Evolutionary conservation across 2,113 vertebrate genomes (phyloP).

Genomic region (Blennius ocellaris): DNA sequence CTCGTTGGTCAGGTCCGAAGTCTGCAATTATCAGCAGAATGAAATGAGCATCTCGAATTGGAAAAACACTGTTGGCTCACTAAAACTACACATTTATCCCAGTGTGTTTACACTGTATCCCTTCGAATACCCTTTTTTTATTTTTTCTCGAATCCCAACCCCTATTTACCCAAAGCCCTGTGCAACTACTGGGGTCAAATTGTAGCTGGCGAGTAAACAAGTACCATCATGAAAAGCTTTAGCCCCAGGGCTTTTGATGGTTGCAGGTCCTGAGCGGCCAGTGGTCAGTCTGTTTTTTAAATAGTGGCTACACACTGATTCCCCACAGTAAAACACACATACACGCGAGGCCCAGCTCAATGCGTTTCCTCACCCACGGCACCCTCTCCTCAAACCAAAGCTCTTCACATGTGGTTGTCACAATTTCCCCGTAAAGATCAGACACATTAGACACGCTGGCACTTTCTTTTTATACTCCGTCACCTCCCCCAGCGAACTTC

Average conservation of each 20-base stretch:
- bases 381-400: slow-evolving; percentile 8
- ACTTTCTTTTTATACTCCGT: slow-evolving; percentile 36
- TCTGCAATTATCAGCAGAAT: no score
- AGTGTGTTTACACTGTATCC: no score
- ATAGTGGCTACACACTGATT: not conserved
- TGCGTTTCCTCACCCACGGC: slow-evolving; percentile 16
- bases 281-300: slow-evolving; percentile 9
- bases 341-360: no score
- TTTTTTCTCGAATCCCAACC: not conserved
- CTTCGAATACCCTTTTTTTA: not conserved
- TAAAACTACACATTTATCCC: no score
- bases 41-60: no score
- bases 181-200: no score
- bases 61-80: no score
- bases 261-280: not conserved
- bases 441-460: slow-evolving; percentile 41
- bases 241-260: no score
- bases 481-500: slow-evolving; percentile 23
- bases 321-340: no score
- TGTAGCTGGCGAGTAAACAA: no score
- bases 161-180: not conserved
- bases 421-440: slow-evolving; percentile 46
- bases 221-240: no score
- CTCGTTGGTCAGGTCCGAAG: no score
- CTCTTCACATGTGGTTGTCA: slow-evolving; percentile 41